Base-by-base conservation (phyloP, 2,888 invertebrate species). In the Geophilus truncorum region DNA sequence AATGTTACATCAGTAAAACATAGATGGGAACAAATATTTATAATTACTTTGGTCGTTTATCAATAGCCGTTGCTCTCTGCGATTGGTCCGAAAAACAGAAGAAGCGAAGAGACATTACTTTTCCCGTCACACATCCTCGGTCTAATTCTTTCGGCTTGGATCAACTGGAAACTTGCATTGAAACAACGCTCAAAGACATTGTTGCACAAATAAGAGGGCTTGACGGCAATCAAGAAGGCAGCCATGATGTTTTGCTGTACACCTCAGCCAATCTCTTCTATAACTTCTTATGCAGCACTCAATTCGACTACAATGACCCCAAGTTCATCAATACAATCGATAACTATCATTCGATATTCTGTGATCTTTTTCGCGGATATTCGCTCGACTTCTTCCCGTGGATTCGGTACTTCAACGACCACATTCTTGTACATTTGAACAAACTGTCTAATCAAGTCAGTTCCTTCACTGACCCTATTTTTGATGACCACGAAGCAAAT, bases 351-450 rank as follows among this genome's bases (percentile, higher is more conserved):
- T 92, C 93, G 84, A 94, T 96, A 79, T 96, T 96, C 88, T 94
- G 93, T 92, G 95, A 95, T 85, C 94, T 96, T 83, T 96, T 95
- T 86, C 94, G 94, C 84, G 94, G 94, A 0, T 94, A 94, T 86
- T 93, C 94, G 0, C 90, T 95, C 0, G 96, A 96, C 85, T 95
- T 95, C 85, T 85, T 96, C 25, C 95, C 95, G 0, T 94, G 93
- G 92, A 86, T 95, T 0, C 88, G 91, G 0, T 93, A 93, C 0
- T 90, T 94, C 82, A 94, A 93, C 86, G 87, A 87, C 2, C 88
- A 89, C 1, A 92, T 94, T 84, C 90, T 93, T 88, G 89, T 90
- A 1, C 91, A 91, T 83, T 87, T 94, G 5, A 89, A 91, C 51
- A 25, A 62, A 12, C 7, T 36, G 40, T 15, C 21, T 25, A 21